Percentiles rank a stretch among this genome's conserved stretches.
These are phyloP conservation scores for Alethe diademata DNA, from an alignment of 2,113 vertebrate genomes.

Conservation along the genomic window DNA sequence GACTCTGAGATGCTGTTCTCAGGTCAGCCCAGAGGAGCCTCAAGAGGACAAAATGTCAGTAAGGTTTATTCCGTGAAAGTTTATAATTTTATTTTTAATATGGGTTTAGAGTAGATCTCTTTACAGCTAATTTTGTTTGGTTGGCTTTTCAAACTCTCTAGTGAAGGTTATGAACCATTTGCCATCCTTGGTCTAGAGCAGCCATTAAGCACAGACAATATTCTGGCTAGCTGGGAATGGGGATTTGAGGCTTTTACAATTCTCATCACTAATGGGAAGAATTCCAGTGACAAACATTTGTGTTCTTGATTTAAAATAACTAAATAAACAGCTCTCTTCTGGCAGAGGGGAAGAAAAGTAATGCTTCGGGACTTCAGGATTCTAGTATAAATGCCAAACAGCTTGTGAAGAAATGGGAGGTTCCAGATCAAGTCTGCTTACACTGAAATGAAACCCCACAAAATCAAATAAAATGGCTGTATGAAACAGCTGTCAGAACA, in stretches of 20 bases:
- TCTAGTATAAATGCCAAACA: constrained; percentile 32
- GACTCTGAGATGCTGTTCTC: background rate
- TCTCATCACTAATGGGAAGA: background rate
- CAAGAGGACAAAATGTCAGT: background rate
- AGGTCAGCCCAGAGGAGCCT: background rate
- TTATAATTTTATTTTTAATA: background rate
- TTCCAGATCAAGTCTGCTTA: constrained; percentile 40
- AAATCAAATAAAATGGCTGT: constrained; percentile 11
- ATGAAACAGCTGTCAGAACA: background rate
- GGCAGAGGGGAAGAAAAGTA: background rate
- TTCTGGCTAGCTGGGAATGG: background rate
- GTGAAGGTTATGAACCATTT: background rate
- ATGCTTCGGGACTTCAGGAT: background rate
- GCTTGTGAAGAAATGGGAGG: constrained; percentile 31
- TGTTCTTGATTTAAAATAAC: background rate
- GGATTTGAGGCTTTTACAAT: background rate
- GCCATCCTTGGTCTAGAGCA: background rate
- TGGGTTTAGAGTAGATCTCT: background rate
- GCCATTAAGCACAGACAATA: background rate
- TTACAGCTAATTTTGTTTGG: background rate
- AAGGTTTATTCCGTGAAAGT: background rate
- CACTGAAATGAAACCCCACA: constrained; percentile 2
- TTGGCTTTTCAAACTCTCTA: background rate
- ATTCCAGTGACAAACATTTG: background rate
- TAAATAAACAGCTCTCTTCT: background rate